Evolutionary conservation across 2,113 vertebrate species (phyloP).

Genomic region (Melanostigma gelatinosum): DNA sequence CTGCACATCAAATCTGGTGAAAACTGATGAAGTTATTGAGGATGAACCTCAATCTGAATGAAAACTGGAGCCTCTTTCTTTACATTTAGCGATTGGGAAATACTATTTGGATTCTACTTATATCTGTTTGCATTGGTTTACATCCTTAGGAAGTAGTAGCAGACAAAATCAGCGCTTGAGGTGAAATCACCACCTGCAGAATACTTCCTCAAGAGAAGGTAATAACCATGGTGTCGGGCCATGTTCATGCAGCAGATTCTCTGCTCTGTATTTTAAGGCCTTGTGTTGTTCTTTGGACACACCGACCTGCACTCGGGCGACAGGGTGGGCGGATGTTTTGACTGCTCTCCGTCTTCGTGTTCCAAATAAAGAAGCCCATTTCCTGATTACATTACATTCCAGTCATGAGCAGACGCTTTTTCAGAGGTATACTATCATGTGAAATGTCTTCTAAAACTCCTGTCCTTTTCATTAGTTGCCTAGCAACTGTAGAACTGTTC

Average conservation of each 20-base stretch:
- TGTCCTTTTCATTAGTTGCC: constrained; percentile 64
- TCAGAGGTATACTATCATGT: constrained; percentile 34
- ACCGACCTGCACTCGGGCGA: constrained; percentile 1
- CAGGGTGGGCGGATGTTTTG: constrained; percentile 42
- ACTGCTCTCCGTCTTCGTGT: constrained; percentile 30
- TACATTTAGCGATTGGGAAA: neutral
- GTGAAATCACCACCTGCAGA: neutral
- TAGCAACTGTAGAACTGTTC: constrained; percentile 56
- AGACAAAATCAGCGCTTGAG: neutral
- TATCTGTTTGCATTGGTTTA: neutral
- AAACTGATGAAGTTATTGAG: too few species aligned
- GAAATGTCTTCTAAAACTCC: constrained; percentile 33
- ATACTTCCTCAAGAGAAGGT: neutral
- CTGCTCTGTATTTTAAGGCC: constrained; percentile 13
- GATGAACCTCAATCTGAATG: neutral
- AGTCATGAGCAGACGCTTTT: constrained; percentile 31
- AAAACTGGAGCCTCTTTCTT: neutral
- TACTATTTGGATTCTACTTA: neutral
- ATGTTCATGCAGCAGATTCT: neutral
- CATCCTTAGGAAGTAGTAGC: neutral
- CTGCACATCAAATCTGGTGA: too few species aligned
- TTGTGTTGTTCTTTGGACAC: constrained; percentile 9
- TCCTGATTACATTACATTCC: neutral
- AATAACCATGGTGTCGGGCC: neutral
- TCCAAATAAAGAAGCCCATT: constrained; percentile 49